phyloP scores from a whole-genome alignment of 2,113 vertebrate species.

The Embiotoca jacksoni region DNA sequence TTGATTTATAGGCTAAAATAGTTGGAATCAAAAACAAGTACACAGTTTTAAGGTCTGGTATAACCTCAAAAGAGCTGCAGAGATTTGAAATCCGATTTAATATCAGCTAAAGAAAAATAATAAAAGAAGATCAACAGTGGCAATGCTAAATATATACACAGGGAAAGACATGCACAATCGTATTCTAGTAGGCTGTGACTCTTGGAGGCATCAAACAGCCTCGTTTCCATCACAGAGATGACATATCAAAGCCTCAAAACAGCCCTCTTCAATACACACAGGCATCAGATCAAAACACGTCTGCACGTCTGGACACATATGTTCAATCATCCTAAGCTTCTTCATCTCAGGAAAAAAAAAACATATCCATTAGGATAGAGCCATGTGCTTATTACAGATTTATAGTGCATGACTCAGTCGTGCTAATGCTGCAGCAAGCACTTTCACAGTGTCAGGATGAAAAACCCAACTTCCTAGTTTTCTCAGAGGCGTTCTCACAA shows the following conservation, averaged over 20 bases:
- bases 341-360: slow-evolving; percentile 12
- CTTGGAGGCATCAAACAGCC: slow-evolving; percentile 30
- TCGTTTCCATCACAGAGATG: slow-evolving; percentile 37
- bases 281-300: slow-evolving; percentile 26
- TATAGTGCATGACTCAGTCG: neutral
- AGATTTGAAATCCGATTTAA: neutral
- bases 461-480: slow-evolving; percentile 31
- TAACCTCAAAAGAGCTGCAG: neutral
- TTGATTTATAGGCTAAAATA: neutral
- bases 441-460: slow-evolving; percentile 10
- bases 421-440: neutral
- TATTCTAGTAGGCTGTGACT: neutral
- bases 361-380: neutral
- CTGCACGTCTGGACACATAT: neutral
- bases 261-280: slow-evolving; percentile 2
- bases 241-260: slow-evolving; percentile 51
- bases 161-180: neutral
- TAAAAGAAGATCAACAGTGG: neutral
- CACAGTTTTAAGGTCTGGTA: neutral
- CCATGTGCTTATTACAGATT: neutral
- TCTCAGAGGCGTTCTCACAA: slow-evolving; percentile 41
- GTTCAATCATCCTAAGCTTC: slow-evolving; percentile 2
- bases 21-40: neutral
- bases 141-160: neutral
- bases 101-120: neutral